phyloP scores from a whole-genome alignment of 64 coral and sea anemone species.

The Actinia equina region DNA sequence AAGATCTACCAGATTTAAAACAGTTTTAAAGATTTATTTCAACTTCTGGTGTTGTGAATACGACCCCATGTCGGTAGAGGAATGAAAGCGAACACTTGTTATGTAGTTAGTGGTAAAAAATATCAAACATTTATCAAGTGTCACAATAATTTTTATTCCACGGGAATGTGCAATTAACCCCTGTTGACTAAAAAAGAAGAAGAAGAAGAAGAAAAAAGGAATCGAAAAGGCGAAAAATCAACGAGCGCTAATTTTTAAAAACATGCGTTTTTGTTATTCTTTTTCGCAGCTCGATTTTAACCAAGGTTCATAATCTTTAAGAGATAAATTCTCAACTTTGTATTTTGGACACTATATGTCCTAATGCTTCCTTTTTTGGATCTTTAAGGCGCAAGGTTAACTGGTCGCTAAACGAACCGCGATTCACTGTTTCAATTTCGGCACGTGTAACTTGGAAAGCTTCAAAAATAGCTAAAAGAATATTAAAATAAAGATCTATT shows the following conservation, averaged over 20 bases:
- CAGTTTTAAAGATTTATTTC: too few relatives aligned
- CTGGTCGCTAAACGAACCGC: not conserved
- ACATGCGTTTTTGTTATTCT: not conserved
- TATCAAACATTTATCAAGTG: too few relatives aligned
- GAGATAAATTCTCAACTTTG: too few relatives aligned
- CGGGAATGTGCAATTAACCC: not conserved
- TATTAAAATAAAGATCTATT: not conserved
- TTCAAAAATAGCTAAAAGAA: conserved; percentile 7
- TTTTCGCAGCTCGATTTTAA: not conserved
- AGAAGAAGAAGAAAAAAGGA: not conserved
- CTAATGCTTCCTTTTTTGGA: not conserved
- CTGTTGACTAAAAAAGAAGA: not conserved
- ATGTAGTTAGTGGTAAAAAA: too few relatives aligned
- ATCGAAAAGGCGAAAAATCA: too few relatives aligned
- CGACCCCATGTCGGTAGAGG: too few relatives aligned
- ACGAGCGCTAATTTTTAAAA: not conserved
- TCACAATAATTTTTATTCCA: too few relatives aligned
- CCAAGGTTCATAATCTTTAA: too few relatives aligned
- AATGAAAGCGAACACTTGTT: too few relatives aligned
- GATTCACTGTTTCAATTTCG: not conserved
- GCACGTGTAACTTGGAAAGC: conserved; percentile 12
- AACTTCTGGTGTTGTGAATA: too few relatives aligned
- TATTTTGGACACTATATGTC: not conserved
- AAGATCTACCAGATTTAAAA: too few relatives aligned
- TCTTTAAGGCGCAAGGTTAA: not conserved